A percentile compares a stretch with the other conserved stretches of the same genome.
Evolutionary conservation across 2,888 invertebrate genomes (phyloP).

Genomic region (Coecobrya sp.): DNA sequence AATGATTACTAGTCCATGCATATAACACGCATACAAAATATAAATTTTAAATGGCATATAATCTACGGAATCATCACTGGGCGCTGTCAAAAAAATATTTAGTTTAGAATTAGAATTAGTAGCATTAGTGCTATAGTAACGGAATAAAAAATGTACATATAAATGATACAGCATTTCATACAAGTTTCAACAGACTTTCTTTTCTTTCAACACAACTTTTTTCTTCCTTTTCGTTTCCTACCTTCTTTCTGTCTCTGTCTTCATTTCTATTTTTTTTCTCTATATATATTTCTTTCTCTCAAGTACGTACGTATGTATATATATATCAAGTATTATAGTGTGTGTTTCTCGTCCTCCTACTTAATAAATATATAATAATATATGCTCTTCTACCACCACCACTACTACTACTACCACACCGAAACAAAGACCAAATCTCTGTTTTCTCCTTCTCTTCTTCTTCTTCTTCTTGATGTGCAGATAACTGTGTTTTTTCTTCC

Average conservation of each 20-base stretch:
- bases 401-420: slow-evolving; percentile 79
- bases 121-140: not conserved
- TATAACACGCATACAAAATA: not conserved
- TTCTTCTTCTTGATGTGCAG: slow-evolving; percentile 56
- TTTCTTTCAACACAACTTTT: not conserved
- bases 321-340: not conserved
- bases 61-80: not conserved
- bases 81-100: not conserved
- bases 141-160: not conserved
- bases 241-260: slow-evolving; percentile 34
- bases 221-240: not conserved
- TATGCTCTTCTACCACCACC: slow-evolving; percentile 78
- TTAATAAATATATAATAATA: not conserved
- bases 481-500: slow-evolving; percentile 65
- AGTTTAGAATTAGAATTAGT: not conserved
- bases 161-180: not conserved
- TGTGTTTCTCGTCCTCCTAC: not conserved
- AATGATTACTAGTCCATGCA: not conserved
- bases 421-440: slow-evolving; percentile 21
- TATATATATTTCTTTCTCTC: not conserved
- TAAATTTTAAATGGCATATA: not conserved
- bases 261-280: not conserved
- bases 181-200: not conserved
- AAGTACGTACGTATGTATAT: not conserved
- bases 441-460: slow-evolving; percentile 58